Conservation (phyloP, 30 jellyfish, hydroid and myxozoan genomes). For the Turritopsis dohrnii region DNA sequence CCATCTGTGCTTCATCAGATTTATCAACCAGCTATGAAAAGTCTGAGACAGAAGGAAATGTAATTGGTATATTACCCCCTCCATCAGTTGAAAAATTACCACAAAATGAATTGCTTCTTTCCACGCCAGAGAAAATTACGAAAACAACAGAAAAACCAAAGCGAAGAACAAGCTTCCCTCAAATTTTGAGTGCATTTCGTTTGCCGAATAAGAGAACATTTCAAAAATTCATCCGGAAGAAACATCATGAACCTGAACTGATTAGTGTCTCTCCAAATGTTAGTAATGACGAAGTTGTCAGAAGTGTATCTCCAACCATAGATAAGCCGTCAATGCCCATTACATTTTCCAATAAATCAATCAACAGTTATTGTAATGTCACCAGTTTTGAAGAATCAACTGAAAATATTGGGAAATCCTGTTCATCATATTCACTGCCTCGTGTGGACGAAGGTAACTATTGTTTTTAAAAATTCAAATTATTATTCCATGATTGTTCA, state of each 20-base stretch:
- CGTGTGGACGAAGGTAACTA: slow-evolving; percentile 80
- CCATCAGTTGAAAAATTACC: slow-evolving; percentile 45
- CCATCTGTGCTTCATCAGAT: slow-evolving; percentile 15
- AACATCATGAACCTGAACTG: slow-evolving; percentile 2
- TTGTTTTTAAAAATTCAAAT: too few relatives aligned
- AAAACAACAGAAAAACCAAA: slow-evolving; percentile 29
- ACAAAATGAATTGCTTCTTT: slow-evolving; percentile 36
- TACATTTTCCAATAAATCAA: slow-evolving; percentile 29
- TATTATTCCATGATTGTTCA: too few relatives aligned
- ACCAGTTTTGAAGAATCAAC: neutral
- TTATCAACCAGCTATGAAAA: neutral
- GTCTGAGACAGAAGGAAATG: slow-evolving; percentile 29
- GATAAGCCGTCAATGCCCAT: slow-evolving; percentile 14
- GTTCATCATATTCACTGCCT: slow-evolving; percentile 74
- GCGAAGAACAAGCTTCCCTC: slow-evolving; percentile 53
- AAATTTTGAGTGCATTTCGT: slow-evolving; percentile 55
- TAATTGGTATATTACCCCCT: slow-evolving; percentile 27
- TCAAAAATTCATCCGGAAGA: slow-evolving; percentile 39
- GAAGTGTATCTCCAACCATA: neutral
- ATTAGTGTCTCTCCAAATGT: neutral
- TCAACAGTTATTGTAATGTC: neutral
- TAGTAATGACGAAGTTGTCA: neutral
- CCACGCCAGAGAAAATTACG: slow-evolving; percentile 32
- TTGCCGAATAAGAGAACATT: slow-evolving; percentile 69
- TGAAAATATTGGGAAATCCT: slow-evolving; percentile 35